phyloP scores from a whole-genome alignment of 2,797 vertebrate species.

The Pelochelys cantorii region DNA sequence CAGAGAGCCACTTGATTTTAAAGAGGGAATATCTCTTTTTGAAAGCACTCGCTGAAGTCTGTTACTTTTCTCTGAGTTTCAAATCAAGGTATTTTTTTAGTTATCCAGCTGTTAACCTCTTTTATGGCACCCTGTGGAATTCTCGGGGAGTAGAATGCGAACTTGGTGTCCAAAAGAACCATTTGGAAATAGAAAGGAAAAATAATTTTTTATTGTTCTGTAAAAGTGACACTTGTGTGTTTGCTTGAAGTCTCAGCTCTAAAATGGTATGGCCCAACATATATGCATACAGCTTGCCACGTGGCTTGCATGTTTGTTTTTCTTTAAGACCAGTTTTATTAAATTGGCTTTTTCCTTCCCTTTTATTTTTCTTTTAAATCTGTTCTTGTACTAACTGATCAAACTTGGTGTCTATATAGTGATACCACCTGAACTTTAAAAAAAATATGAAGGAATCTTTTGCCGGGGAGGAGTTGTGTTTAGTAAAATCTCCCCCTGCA shows the following conservation, averaged over 20 bases:
- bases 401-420: not conserved
- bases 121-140: not conserved
- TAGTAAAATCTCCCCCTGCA: not conserved
- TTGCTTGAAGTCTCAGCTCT: not conserved
- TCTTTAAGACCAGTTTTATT: not conserved
- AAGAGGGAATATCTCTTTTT: not conserved
- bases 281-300: accelerated
- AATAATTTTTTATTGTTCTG: accelerated
- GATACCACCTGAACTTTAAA: not conserved
- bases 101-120: not conserved
- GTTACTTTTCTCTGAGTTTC: not conserved
- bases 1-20: not conserved
- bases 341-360: not conserved
- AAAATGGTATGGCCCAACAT: not conserved
- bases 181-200: not conserved
- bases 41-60: not conserved
- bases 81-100: accelerated
- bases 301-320: accelerated
- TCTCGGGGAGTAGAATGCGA: not conserved
- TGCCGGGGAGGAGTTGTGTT: not conserved
- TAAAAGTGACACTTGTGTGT: not conserved
- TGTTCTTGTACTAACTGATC: accelerated
- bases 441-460: not conserved
- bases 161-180: not conserved
- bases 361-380: not conserved